phyloP scores from a whole-genome alignment of 2,113 vertebrate genomes.

The Spilogale gracilis region DNA sequence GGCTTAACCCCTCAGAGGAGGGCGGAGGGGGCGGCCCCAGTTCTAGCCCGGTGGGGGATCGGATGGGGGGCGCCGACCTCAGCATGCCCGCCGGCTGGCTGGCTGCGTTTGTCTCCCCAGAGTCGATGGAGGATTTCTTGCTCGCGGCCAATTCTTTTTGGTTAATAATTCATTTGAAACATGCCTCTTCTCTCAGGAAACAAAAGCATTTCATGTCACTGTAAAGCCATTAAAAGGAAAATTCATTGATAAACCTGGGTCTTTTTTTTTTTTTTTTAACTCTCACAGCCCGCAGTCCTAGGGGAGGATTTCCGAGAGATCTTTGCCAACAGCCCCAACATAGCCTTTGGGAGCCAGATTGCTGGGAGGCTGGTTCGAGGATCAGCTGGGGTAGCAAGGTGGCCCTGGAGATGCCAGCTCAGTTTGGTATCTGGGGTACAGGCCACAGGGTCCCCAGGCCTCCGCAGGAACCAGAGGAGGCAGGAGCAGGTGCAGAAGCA shows the following conservation, averaged over 20 bases:
- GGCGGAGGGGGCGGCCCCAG: background rate
- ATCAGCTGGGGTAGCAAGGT: background rate
- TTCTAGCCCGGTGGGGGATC: fast-evolving
- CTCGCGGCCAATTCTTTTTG: background rate
- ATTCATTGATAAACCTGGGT: background rate
- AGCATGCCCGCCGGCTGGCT: background rate
- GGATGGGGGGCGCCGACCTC: no score
- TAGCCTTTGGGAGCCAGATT: background rate
- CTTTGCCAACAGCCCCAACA: background rate
- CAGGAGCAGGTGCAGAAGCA: background rate
- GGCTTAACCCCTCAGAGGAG: no score
- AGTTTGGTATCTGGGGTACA: background rate
- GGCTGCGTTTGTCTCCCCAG: background rate
- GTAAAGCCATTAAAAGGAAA: background rate
- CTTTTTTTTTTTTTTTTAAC: background rate
- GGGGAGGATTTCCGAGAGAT: background rate
- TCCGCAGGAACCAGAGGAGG: background rate
- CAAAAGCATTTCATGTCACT: background rate
- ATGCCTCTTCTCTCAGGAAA: conserved; percentile 43
- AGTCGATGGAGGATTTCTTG: background rate
- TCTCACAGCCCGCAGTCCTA: background rate
- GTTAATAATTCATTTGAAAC: conserved; percentile 60
- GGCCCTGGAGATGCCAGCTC: background rate
- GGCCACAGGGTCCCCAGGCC: background rate
- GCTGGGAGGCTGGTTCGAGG: background rate